Evolutionary conservation across 2,113 vertebrate genomes (phyloP).

Genomic region (Zosterops hypoxanthus): DNA sequence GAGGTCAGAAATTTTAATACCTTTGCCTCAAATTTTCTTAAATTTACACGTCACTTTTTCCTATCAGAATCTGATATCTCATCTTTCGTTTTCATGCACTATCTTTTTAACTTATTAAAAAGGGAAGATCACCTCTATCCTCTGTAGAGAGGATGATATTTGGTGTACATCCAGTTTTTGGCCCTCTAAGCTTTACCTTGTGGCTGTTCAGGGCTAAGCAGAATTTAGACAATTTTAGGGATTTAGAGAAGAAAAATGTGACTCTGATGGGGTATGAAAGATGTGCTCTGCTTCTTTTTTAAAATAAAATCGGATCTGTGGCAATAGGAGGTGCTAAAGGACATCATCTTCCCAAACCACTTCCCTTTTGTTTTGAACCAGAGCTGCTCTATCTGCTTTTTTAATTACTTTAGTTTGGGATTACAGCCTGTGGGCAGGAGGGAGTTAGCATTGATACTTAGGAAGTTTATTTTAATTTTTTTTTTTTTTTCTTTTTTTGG

Average conservation of each 20-base stretch:
- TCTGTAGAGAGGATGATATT: not conserved
- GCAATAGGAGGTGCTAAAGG: not conserved
- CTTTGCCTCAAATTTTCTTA: not conserved
- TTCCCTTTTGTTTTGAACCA: not conserved
- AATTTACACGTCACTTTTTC: not conserved
- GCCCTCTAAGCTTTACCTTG: not conserved
- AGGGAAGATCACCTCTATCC: not conserved
- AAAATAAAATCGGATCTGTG: not conserved
- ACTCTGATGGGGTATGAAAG: not conserved
- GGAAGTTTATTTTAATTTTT: not conserved
- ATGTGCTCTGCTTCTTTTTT: not conserved
- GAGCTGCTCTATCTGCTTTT: not conserved
- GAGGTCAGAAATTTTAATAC: too few species aligned
- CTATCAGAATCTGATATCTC: not conserved
- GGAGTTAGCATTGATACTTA: accelerated
- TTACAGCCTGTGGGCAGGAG: not conserved
- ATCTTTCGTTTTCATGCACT: not conserved
- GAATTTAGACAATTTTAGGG: too few species aligned
- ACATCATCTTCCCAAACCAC: not conserved
- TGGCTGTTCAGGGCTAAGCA: not conserved
- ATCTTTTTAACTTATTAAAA: not conserved
- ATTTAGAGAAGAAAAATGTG: not conserved
- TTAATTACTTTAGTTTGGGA: not conserved
- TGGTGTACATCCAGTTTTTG: not conserved
- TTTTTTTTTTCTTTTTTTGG: too few species aligned